These are phyloP conservation scores for Aspiorhynchus laticeps DNA, from an alignment of 2,113 vertebrate genomes.

Conservation along the genomic window DNA sequence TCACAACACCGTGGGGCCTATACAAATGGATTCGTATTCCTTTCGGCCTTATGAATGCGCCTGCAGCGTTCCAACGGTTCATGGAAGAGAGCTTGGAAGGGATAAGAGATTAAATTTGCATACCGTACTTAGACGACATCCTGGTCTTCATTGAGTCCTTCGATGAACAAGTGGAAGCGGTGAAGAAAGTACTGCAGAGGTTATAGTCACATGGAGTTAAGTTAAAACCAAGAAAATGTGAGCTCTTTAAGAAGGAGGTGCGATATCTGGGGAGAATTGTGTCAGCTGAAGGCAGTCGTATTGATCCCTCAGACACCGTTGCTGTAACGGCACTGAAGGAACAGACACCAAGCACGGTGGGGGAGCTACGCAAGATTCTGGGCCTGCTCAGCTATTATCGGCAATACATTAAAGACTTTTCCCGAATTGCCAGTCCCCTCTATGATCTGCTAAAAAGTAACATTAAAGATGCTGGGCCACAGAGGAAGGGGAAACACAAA, in stretches of 20 bases:
- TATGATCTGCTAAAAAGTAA: not conserved
- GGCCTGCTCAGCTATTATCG: slow-evolving; percentile 9
- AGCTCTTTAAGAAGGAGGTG: not conserved
- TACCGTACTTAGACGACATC: not conserved
- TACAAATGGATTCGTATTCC: not conserved
- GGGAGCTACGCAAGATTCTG: not conserved
- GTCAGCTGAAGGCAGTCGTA: not conserved
- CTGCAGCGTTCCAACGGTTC: not conserved
- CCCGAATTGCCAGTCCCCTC: not conserved
- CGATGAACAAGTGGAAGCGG: not conserved
- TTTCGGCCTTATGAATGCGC: not conserved
- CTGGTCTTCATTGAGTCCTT: not conserved
- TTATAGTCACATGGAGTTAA: not conserved
- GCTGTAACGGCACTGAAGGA: not conserved
- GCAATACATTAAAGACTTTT: not conserved
- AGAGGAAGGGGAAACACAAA: not conserved
- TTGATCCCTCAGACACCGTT: not conserved
- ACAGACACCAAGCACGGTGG: not conserved
- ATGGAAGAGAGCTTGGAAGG: not conserved
- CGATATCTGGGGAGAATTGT: not conserved
- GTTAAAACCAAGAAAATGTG: not conserved
- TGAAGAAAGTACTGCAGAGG: not conserved
- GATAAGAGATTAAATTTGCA: not conserved
- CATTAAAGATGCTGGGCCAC: not conserved
- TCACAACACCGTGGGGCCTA: not conserved